These are phyloP conservation scores for Catamblyrhynchus diadema DNA, from an alignment of 2,797 vertebrate species.

Conservation along the genomic window DNA sequence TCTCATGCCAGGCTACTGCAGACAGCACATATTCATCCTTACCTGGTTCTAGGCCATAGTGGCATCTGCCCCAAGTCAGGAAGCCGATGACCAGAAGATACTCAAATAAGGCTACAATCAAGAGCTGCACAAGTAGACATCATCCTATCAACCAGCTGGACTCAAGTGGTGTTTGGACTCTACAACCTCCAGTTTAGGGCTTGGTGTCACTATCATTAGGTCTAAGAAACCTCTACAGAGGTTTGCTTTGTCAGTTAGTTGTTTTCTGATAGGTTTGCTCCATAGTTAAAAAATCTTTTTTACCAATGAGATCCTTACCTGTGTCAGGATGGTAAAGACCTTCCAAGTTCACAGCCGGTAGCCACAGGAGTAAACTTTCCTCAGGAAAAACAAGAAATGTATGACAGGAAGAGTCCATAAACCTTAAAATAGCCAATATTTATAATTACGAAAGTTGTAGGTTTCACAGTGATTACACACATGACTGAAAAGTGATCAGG, in stretches of 20 bases:
- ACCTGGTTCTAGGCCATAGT: neutral
- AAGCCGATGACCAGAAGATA: neutral
- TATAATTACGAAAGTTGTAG: slow-evolving; percentile 34
- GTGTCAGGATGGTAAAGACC: neutral
- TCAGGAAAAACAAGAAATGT: neutral
- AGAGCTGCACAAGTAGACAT: neutral
- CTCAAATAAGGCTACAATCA: neutral
- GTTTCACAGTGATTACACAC: slow-evolving; percentile 35
- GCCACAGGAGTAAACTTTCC: neutral
- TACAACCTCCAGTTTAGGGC: neutral
- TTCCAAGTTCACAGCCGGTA: neutral
- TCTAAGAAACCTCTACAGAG: neutral
- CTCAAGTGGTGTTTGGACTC: neutral
- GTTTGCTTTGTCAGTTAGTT: neutral
- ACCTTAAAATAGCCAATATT: slow-evolving; percentile 31
- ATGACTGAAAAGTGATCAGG: slow-evolving; percentile 10
- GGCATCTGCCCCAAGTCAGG: neutral
- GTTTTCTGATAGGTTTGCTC: neutral
- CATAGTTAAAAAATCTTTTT: neutral
- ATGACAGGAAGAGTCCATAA: slow-evolving; percentile 9
- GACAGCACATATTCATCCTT: neutral
- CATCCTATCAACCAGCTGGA: neutral
- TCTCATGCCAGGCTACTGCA: neutral
- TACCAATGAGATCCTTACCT: neutral
- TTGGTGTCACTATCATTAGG: neutral